phyloP scores from a whole-genome alignment of 2,797 vertebrate genomes.

The Furcifer pardalis region DNA sequence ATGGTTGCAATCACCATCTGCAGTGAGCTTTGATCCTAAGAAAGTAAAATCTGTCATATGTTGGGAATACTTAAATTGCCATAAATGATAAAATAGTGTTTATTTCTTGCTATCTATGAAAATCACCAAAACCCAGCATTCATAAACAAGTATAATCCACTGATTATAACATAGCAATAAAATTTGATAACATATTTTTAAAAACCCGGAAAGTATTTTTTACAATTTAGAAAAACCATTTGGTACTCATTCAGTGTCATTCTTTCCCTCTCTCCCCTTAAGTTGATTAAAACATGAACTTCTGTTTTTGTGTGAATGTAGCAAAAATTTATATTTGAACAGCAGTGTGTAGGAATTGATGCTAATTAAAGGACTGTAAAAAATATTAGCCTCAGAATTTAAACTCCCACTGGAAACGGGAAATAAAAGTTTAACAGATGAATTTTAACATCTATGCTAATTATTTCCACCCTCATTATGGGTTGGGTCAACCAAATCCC shows the following conservation, averaged over 20 bases:
- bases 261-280: constrained; percentile 53
- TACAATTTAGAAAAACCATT: constrained; percentile 48
- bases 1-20: too few species aligned
- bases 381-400: constrained; percentile 52
- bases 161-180: constrained; percentile 22
- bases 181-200: constrained; percentile 30
- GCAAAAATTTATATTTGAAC: constrained; percentile 52
- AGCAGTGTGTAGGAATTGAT: constrained; percentile 51
- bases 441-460: constrained; percentile 28
- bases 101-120: neutral
- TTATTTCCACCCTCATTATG: constrained; percentile 49
- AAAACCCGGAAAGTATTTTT: constrained; percentile 21
- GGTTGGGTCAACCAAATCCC: neutral
- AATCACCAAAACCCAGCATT: neutral
- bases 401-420: constrained; percentile 39
- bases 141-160: neutral
- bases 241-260: constrained; percentile 47
- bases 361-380: constrained; percentile 61
- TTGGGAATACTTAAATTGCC: neutral
- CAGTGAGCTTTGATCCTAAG: too few species aligned
- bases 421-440: constrained; percentile 33
- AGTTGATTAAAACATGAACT: constrained; percentile 47
- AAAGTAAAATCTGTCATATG: too few species aligned
- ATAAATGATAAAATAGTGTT: neutral
- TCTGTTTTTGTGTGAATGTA: constrained; percentile 56